Conservation (phyloP, 1,140 invertebrate species). For the Battus philenor region DNA sequence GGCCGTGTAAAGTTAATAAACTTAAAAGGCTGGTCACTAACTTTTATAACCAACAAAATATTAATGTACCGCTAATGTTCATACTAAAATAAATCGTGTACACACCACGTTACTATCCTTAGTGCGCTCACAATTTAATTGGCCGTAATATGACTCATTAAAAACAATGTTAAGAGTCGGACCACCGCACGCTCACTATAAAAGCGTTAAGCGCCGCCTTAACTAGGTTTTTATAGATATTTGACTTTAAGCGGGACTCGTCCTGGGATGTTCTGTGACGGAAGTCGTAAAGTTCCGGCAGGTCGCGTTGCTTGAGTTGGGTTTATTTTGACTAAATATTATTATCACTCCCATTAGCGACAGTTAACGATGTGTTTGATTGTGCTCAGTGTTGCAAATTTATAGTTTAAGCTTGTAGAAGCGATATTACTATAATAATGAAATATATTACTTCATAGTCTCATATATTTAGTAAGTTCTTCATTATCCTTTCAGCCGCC, state of each 20-base stretch:
- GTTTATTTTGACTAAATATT: constrained; percentile 13
- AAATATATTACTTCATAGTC: too few relatives aligned
- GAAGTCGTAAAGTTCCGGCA: constrained; percentile 4
- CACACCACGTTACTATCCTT: background rate
- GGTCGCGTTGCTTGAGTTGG: constrained; percentile 1
- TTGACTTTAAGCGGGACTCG: constrained; percentile 8
- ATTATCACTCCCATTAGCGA: background rate
- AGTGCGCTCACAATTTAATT: constrained; percentile 1
- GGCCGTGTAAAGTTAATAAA: too few relatives aligned
- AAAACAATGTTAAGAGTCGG: constrained; percentile 16
- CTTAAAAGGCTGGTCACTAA: too few relatives aligned
- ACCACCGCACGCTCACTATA: constrained; percentile 16
- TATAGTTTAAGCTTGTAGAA: background rate
- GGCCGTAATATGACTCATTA: constrained; percentile 7
- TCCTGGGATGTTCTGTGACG: constrained; percentile 8
- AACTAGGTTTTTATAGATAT: constrained; percentile 13
- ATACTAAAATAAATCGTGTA: constrained; percentile 1
- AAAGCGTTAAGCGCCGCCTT: constrained; percentile 13
- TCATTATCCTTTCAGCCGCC: too few relatives aligned
- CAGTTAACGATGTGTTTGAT: background rate
- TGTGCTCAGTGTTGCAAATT: background rate
- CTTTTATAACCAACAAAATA: too few relatives aligned
- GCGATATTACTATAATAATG: too few relatives aligned
- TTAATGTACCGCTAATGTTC: constrained; percentile 15
- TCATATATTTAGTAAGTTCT: too few relatives aligned